Base-by-base conservation (phyloP, 2,888 invertebrate genomes). In the Abrostola tripartita region DNA sequence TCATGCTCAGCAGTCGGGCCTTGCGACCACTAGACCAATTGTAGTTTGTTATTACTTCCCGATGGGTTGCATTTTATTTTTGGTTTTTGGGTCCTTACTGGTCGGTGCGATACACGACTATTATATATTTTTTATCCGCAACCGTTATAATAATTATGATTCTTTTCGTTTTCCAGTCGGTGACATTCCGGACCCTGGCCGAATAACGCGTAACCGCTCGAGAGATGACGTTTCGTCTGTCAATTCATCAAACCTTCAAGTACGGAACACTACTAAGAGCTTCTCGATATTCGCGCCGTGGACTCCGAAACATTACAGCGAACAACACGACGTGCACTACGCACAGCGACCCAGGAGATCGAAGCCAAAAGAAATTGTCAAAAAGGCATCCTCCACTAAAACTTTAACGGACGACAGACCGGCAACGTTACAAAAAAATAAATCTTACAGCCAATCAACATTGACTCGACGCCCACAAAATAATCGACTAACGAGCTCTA, bases 251-350 rank as follows among this genome's bases (percentile, higher is more conserved):
- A 95, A 95, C 81, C 91, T 95, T 5, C 96, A 97, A 87, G 96
- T 96, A 54, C 96, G 96, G 78, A 97, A 96, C 51, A 96, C 97
- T 36, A 97, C 97, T 10, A 95, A 96, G 54, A 97, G 97, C 68
- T 97, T 98, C 81, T 97, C 97, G 5, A 96, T 98, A 77, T 95
- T 98, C 84, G 97, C 98, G 0, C 98, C 98, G 5, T 98, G 98
- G 98, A 96, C 96, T 66, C 98, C 98, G 4, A 95, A 96, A 72
- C 96, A 97, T 82, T 95, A 96, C 82, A 95, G 95, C 82, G 97
- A 97, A 80, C 96, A 96, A 59, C 96, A 96, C 84, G 97, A 97
- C 90, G 97, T 97, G 36, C 97, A 97, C 85, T 97, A 97, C 90
- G 97, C 97, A 11, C 97, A 97, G 81, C 94, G 95, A 81, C 94